Base-by-base conservation (phyloP, 1,140 invertebrate species). In the Drosophila grimshawi region DNA sequence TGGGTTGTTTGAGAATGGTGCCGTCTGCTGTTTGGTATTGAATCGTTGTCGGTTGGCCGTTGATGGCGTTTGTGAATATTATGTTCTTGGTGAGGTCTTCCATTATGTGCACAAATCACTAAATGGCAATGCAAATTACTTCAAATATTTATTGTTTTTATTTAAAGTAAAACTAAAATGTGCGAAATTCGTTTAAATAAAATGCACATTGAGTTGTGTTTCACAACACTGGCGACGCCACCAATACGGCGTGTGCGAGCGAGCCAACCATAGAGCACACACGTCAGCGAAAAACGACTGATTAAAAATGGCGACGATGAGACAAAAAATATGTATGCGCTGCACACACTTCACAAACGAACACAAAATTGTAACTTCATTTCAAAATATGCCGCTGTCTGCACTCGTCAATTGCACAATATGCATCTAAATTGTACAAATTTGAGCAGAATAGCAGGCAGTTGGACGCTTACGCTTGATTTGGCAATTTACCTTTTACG, bases 1-100 rank as follows among this genome's bases (percentile, higher is more conserved):
- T 92, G 4, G 91, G 91, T 56, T 92, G 91, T 51, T 92, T 92
- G 27, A 92, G 76, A 3, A 92, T 92, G 29, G 91, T 92, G 49
- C 91, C 91, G 80, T 92, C 92, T 30, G 90, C 85, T 46, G 92
- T 92, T 71, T 92, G 92, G 71, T 92, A 92, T 51, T 92, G 92
- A 35, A 92, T 92, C 30, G 91, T 91, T 7, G 91, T 81, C 56
- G 91, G 91, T 74, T 92, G 90, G 10, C 89, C 91, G 61, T 88
- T 92, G 51, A 92, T 85, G 29, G 91, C 76, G 75, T 92, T 92
- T 62, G 88, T 86, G 49, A 92, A 92, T 64, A 92, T 92, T 43
- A 92, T 92, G 56, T 92, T 92, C 63, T 92, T 92, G 37, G 92
- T 92, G 8, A 92, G 71, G 80, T 92, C 92, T 81, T 92, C 92